These are phyloP conservation scores for Pachymerium ferrugineum DNA, from an alignment of 2,888 invertebrate species.

Conservation along the genomic window DNA sequence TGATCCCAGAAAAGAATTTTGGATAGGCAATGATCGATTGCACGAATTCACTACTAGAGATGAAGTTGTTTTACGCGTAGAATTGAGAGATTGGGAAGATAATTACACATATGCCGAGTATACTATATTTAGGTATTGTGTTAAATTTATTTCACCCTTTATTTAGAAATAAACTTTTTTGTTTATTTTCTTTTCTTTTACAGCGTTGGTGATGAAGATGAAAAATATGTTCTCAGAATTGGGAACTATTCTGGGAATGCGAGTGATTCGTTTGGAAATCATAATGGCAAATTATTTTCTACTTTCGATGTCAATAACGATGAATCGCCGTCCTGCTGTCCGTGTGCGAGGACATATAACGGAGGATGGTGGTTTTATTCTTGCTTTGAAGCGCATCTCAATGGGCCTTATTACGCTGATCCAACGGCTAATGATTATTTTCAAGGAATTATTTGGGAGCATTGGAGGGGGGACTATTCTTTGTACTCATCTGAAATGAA, in stretches of 20 bases:
- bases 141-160: neutral
- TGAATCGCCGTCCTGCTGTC: constrained; percentile 52
- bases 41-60: constrained; percentile 49
- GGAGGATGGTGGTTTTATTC: constrained; percentile 61
- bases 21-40: constrained; percentile 60
- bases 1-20: constrained; percentile 62
- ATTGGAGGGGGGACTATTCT: constrained; percentile 56
- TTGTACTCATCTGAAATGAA: constrained; percentile 54
- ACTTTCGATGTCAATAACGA: constrained; percentile 53
- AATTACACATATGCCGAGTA: constrained; percentile 54
- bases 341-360: constrained; percentile 54
- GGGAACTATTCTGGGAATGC: constrained; percentile 53
- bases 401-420: constrained; percentile 52
- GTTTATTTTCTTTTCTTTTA: neutral
- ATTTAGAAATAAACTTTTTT: neutral
- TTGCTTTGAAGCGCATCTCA: constrained; percentile 57
- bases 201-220: constrained; percentile 41
- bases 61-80: constrained; percentile 51
- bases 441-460: constrained; percentile 57
- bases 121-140: constrained; percentile 42
- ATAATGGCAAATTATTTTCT: constrained; percentile 53
- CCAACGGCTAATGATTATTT: constrained; percentile 51
- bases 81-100: constrained; percentile 53
- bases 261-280: constrained; percentile 54
- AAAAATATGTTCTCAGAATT: constrained; percentile 44